phyloP scores from a whole-genome alignment of 2,888 invertebrate genomes.

The Apamea anceps region DNA sequence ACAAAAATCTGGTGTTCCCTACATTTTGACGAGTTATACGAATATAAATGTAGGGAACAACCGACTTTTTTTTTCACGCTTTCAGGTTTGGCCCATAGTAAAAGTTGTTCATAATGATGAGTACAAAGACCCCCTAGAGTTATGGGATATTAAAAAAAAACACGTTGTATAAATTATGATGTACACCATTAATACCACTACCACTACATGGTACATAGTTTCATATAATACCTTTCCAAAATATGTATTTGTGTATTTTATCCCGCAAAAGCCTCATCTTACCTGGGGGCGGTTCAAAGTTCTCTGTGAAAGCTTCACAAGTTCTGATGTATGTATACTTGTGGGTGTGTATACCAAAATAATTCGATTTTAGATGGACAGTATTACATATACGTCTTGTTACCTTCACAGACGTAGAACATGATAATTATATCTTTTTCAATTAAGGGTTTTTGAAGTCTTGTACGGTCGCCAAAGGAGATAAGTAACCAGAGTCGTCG shows the following conservation, averaged over 20 bases:
- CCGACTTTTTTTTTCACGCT: no score
- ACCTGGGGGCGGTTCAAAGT: conserved; percentile 54
- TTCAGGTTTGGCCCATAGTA: no score
- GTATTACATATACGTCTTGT: conserved; percentile 21
- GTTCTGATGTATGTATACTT: conserved; percentile 42
- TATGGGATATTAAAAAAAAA: no score
- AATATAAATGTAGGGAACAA: no score
- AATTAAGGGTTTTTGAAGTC: background rate
- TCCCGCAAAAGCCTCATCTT: conserved; percentile 38
- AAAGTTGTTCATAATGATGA: no score
- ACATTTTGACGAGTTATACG: no score
- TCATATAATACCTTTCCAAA: conserved; percentile 35
- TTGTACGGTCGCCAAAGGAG: background rate
- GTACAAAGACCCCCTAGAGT: no score
- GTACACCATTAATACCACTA: background rate
- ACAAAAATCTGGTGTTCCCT: no score
- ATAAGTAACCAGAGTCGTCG: no score
- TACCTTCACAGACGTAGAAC: conserved; percentile 34
- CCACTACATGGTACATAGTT: conserved; percentile 1
- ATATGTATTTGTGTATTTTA: conserved; percentile 54
- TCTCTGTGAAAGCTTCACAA: conserved; percentile 45
- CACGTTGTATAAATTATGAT: background rate
- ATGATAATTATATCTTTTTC: conserved; percentile 11
- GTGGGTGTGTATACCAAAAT: conserved; percentile 28
- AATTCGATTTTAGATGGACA: conserved; percentile 35